Percentiles rank a stretch among this genome's conserved stretches.
These are phyloP conservation scores for Caenorhabditis sp. DNA, from an alignment of 2,888 invertebrate species.

Conservation along the genomic window DNA sequence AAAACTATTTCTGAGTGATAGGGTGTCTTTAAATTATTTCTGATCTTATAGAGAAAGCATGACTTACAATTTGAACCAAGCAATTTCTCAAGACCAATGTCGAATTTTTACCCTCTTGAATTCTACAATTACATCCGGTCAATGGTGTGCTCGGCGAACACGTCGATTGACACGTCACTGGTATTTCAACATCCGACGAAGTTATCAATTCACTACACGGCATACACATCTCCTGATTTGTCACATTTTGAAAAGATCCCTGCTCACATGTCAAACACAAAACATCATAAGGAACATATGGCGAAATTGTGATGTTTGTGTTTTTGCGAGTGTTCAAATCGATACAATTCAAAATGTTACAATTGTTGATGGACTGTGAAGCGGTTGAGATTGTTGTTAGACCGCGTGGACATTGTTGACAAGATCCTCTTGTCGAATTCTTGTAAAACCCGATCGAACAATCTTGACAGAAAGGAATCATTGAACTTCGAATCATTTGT, in stretches of 20 bases:
- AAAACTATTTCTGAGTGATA: too few relatives aligned
- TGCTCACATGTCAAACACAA: slow-evolving; percentile 27
- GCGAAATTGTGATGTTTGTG: slow-evolving; percentile 6
- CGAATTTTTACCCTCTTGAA: slow-evolving; percentile 3
- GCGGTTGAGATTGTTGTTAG: slow-evolving; percentile 8
- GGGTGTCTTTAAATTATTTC: too few relatives aligned
- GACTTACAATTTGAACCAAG: slow-evolving; percentile 10
- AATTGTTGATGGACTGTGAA: slow-evolving; percentile 3
- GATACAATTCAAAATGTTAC: slow-evolving; percentile 20
- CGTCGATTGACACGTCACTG: slow-evolving; percentile 32
- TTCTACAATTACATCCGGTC: slow-evolving; percentile 23
- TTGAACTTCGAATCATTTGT: slow-evolving; percentile 9
- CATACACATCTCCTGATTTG: slow-evolving; percentile 13
- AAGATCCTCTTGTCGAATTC: slow-evolving; percentile 9
- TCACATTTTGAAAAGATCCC: slow-evolving; percentile 24
- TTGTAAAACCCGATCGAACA: slow-evolving; percentile 29
- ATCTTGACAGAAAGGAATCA: slow-evolving; percentile 11
- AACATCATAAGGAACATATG: slow-evolving; percentile 14
- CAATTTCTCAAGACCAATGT: slow-evolving; percentile 16
- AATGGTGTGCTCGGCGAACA: slow-evolving; percentile 13
- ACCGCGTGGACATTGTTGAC: slow-evolving; percentile 34
- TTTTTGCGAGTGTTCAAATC: slow-evolving; percentile 31
- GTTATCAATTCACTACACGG: slow-evolving; percentile 13
- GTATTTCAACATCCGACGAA: slow-evolving; percentile 1
- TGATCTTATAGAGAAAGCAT: too few relatives aligned